Conservation (phyloP, 2,797 vertebrate species). For the Cephalopachus bancanus region DNA sequence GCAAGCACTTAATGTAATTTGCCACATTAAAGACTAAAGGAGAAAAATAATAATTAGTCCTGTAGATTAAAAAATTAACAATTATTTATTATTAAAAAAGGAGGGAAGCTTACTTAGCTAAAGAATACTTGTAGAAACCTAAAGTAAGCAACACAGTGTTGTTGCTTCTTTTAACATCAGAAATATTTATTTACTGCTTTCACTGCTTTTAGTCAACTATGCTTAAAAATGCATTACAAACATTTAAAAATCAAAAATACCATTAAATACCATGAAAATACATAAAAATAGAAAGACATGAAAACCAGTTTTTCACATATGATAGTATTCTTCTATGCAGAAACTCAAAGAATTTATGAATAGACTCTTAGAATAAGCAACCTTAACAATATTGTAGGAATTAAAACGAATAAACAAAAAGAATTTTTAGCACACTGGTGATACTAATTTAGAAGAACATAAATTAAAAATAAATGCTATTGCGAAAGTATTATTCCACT, state of each 20-base stretch:
- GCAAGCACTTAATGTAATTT: background rate
- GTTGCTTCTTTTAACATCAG: background rate
- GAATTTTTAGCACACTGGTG: background rate
- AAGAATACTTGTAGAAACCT: slow-evolving; percentile 28
- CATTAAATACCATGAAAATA: background rate
- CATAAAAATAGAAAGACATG: slow-evolving; percentile 12
- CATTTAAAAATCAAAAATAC: background rate
- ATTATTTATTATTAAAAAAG: background rate
- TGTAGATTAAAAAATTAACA: background rate
- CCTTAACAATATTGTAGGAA: background rate
- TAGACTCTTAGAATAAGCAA: background rate
- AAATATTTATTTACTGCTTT: background rate
- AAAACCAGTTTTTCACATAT: background rate
- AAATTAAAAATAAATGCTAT: slow-evolving; percentile 11
- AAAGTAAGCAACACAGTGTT: background rate
- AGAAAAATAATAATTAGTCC: background rate
- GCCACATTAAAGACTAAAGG: background rate
- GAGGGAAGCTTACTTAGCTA: background rate
- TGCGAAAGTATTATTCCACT: background rate
- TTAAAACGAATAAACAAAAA: slow-evolving; percentile 9
- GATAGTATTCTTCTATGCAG: background rate
- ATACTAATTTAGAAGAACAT: background rate
- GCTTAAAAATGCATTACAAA: slow-evolving; percentile 1
- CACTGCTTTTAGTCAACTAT: background rate
- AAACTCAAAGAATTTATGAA: background rate